Percentiles rank a stretch among this genome's conserved stretches.
phyloP scores from a whole-genome alignment of 2,888 invertebrate genomes.

The Entomobrya multifasciata region DNA sequence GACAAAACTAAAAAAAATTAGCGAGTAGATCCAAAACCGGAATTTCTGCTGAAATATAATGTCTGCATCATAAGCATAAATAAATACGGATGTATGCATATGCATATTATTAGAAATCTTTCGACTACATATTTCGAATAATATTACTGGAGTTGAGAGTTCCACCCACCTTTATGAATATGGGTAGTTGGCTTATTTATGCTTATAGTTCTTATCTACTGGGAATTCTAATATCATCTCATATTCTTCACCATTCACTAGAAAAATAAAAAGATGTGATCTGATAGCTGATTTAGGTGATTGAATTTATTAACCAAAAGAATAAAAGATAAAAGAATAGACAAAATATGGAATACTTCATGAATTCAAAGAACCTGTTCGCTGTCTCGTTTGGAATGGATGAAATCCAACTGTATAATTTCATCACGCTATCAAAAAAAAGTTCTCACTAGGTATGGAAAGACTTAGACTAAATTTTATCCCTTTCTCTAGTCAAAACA shows the following conservation, averaged over 20 bases:
- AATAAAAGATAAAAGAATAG: neutral
- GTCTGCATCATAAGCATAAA: too few relatives aligned
- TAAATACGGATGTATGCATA: too few relatives aligned
- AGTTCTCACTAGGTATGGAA: too few relatives aligned
- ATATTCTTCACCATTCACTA: conserved; percentile 15
- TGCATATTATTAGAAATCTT: too few relatives aligned
- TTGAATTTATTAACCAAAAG: conserved; percentile 67
- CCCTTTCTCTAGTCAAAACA: too few relatives aligned
- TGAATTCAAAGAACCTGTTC: conserved; percentile 58
- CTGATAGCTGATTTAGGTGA: conserved; percentile 66
- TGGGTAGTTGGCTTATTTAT: neutral
- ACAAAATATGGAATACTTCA: conserved; percentile 1
- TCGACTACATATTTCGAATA: too few relatives aligned
- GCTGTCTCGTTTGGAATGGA: neutral
- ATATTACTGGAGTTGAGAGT: too few relatives aligned
- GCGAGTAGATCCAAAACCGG: too few relatives aligned
- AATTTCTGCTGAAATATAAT: too few relatives aligned
- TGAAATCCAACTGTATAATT: conserved; percentile 47
- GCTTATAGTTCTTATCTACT: neutral
- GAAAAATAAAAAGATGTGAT: conserved; percentile 64
- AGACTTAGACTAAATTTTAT: too few relatives aligned
- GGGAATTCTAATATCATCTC: conserved; percentile 66
- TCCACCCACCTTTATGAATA: too few relatives aligned
- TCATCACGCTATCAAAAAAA: conserved; percentile 9
- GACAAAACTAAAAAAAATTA: too few relatives aligned